Percentiles rank a stretch among this genome's conserved stretches.
phyloP scores from a whole-genome alignment of 2,113 vertebrate genomes.

The Acrocephalus arundinaceus region DNA sequence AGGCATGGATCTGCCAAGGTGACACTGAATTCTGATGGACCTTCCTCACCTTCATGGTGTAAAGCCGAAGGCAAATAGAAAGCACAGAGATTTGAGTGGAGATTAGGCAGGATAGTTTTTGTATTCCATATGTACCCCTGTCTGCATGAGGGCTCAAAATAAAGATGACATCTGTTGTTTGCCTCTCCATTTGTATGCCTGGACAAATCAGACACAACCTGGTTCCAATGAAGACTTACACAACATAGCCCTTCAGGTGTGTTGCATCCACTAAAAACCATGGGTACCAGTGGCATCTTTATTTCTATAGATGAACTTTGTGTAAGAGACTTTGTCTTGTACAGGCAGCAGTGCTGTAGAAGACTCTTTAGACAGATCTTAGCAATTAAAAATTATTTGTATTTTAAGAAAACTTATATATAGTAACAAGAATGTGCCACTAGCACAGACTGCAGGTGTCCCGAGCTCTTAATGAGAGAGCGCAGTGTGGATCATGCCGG shows the following conservation, averaged over 20 bases:
- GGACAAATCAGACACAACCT: background rate
- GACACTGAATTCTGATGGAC: background rate
- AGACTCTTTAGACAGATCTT: background rate
- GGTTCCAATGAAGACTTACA: background rate
- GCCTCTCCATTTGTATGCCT: background rate
- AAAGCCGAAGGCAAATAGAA: background rate
- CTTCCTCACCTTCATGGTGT: background rate
- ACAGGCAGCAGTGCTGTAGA: background rate
- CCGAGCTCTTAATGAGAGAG: background rate
- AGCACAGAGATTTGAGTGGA: background rate
- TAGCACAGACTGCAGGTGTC: background rate
- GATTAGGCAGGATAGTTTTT: background rate
- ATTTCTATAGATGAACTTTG: background rate
- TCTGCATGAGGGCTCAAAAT: background rate
- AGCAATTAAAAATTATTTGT: background rate
- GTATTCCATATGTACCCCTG: background rate
- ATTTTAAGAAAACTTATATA: background rate
- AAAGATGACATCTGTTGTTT: background rate
- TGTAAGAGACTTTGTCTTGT: background rate
- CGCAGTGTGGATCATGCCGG: accelerated
- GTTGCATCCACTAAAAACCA: background rate
- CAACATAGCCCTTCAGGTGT: background rate
- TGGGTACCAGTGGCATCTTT: background rate
- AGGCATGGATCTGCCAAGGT: background rate
- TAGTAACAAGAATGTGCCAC: background rate